phyloP scores from a whole-genome alignment of 2,797 vertebrate species.

The Trematomus bernacchii region DNA sequence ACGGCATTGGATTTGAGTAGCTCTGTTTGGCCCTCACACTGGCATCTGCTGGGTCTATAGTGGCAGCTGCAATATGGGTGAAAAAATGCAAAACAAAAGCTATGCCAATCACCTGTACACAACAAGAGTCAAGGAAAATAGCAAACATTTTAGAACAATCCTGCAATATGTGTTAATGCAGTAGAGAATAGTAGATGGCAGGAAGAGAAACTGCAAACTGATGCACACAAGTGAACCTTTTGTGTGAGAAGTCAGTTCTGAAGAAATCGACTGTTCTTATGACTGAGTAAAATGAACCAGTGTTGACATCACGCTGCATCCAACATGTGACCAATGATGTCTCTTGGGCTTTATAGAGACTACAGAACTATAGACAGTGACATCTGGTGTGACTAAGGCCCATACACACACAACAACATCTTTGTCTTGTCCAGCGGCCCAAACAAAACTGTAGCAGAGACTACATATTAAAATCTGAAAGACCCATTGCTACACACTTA shows the following conservation, averaged over 20 bases:
- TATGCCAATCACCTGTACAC: conserved; percentile 69
- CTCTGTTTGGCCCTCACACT: conserved; percentile 79
- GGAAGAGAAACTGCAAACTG: conserved; percentile 5
- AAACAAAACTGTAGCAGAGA: conserved; percentile 30
- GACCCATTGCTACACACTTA: conserved; percentile 16
- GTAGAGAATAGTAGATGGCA: neutral
- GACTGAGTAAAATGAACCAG: conserved; percentile 43
- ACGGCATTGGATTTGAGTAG: conserved; percentile 76
- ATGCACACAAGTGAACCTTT: conserved; percentile 44
- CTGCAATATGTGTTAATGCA: neutral
- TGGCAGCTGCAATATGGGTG: conserved; percentile 75
- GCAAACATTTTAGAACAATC: neutral
- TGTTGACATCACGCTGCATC: conserved; percentile 59
- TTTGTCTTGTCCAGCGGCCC: conserved; percentile 56
- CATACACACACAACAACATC: conserved; percentile 60
- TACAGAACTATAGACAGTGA: conserved; percentile 52
- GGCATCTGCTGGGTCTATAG: conserved; percentile 82
- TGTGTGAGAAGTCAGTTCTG: conserved; percentile 36
- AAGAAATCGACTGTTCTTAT: conserved; percentile 46
- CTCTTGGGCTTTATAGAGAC: conserved; percentile 36
- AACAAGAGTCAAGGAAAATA: conserved; percentile 69
- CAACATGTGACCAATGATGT: conserved; percentile 61
- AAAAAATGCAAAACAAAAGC: conserved; percentile 78
- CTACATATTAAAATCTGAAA: conserved; percentile 50
- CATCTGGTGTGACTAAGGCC: conserved; percentile 53